Evolutionary conservation across 2,888 invertebrate species (phyloP), one percentile per base, ranked within the genome.

Genomic region (Thecophora atra): DNA sequence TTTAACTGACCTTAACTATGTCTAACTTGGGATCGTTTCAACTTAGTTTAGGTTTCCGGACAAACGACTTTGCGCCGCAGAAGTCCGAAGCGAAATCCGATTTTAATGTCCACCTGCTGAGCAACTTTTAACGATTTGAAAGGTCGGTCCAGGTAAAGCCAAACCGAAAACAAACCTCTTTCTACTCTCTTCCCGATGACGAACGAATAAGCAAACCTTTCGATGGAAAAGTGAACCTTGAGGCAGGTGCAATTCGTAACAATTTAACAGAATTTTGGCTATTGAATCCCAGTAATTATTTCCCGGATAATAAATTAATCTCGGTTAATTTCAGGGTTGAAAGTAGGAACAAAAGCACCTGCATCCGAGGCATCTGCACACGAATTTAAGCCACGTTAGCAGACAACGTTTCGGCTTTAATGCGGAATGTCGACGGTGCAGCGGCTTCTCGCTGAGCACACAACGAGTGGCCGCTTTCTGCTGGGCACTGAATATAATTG

Each of bases 191-290:
- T 68, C 58, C 58, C 58, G 58, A 42, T 52, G 70, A 24, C 37
- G 62, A 15, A 21, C 30, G 37, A 70, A 37, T 52, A 62, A 19
- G 54, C 24, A 62, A 70, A 70, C 70, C 52, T 70, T 70, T 52
- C 71, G 65, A 64, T 58, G 65, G 56, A 44, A 71, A 71, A 71
- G 65, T 65, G 65, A 65, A 71, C 65, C 58, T 71, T 71, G 64
- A 21, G 21, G 42, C 42, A 47, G 47, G 44, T 64, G 2, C 4
- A n/a, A n/a, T 2, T 5, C 17, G 17, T 47, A 7, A 7, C 44
- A 44, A 7, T 11, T 11, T 11, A 7, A 44, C 7, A 44, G 7
- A 7, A 13, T 44, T 44, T 44, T 44, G 44, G 44, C 44, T 13
- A 44, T n/a, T n/a, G n/a, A n/a, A n/a, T n/a, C n/a, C n/a, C n/a